phyloP scores from a whole-genome alignment of 2,113 vertebrate species.

The Nothoprocta pentlandii region DNA sequence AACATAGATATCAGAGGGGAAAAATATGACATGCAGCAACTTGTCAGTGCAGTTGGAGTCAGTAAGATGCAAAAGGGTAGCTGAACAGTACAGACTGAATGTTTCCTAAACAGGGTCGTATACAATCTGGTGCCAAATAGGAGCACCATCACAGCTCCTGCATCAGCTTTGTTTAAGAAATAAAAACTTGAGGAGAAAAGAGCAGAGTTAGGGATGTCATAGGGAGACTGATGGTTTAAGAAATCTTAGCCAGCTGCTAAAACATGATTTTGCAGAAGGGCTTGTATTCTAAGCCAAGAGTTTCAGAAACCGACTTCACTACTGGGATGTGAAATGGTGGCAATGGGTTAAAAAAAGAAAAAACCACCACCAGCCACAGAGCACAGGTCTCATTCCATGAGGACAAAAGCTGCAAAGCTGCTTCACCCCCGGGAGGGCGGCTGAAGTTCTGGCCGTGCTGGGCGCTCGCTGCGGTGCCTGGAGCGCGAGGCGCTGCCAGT shows the following conservation, averaged over 20 bases:
- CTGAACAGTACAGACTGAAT: not conserved
- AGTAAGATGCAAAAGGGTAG: not conserved
- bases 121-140: not conserved
- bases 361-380: not conserved
- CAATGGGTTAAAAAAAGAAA: not conserved
- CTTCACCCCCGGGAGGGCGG: constrained; percentile 1
- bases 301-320: not conserved
- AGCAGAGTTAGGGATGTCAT: not conserved
- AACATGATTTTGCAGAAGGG: not conserved
- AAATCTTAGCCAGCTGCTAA: not conserved
- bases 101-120: not conserved
- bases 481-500: constrained; percentile 49
- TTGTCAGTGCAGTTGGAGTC: not conserved
- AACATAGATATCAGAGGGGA: not conserved
- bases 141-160: not conserved
- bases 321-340: not conserved
- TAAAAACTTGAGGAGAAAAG: not conserved
- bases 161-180: not conserved
- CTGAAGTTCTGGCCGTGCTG: not conserved
- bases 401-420: not conserved
- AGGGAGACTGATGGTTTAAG: not conserved
- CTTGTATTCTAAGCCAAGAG: not conserved
- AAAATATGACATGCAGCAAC: not conserved
- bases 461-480: not conserved
- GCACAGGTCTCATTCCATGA: not conserved